phyloP scores from a whole-genome alignment of 1,140 invertebrate genomes.

The Euwallacea fornicatus region DNA sequence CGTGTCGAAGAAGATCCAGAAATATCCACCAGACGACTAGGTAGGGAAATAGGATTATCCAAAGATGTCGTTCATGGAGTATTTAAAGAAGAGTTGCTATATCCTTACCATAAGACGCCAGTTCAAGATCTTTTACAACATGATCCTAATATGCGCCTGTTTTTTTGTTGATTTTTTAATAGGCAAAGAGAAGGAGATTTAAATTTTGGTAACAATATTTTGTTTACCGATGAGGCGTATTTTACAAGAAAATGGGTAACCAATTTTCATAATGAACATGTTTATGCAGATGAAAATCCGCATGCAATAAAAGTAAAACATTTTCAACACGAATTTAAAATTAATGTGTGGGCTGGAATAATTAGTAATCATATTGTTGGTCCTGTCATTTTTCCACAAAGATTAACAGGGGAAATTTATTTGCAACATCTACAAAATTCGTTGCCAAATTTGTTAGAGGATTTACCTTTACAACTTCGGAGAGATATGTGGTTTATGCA shows the following conservation, averaged over 20 bases:
- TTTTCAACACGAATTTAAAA: slow-evolving; percentile 1
- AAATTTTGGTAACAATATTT: not conserved
- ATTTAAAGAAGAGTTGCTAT: slow-evolving; percentile 10
- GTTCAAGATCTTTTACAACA: slow-evolving; percentile 7
- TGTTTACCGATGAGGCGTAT: not conserved
- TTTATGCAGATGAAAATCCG: not conserved
- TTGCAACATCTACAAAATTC: not conserved
- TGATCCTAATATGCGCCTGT: not conserved
- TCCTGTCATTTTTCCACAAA: slow-evolving; percentile 1
- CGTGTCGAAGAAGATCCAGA: slow-evolving; percentile 15
- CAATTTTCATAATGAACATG: not conserved
- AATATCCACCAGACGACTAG: not conserved
- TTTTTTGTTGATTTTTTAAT: not conserved
- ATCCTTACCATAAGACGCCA: slow-evolving; percentile 14
- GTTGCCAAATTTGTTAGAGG: not conserved
- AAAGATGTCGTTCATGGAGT: slow-evolving; percentile 13
- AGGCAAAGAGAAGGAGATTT: not conserved
- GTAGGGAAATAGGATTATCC: slow-evolving; percentile 6
- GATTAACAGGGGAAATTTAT: slow-evolving; percentile 1
- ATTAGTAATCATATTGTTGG: not conserved
- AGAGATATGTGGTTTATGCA: too few species aligned
- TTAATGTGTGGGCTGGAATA: not conserved
- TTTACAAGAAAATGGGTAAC: not conserved
- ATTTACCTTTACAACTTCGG: not conserved
- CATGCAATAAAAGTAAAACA: not conserved